Evolutionary conservation across 2,113 vertebrate species (phyloP).

Genomic region (Cyanoramphus novaezelandiae): DNA sequence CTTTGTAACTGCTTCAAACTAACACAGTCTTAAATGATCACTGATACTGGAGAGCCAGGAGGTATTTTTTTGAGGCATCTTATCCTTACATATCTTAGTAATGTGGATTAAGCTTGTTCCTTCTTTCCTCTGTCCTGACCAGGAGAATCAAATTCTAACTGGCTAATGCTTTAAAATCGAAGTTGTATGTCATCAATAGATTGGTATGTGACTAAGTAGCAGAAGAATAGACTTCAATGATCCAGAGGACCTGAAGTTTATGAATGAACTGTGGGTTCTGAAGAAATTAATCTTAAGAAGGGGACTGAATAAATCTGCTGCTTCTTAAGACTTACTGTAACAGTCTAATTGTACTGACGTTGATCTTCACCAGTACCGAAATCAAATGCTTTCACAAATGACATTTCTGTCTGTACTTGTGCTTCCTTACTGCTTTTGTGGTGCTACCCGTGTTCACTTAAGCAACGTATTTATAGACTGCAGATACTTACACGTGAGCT

Average conservation of each 20-base stretch:
- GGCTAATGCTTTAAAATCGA: neutral
- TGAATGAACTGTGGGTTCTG: neutral
- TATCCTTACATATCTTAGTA: neutral
- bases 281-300: neutral
- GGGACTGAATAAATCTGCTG: neutral
- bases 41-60: neutral
- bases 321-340: neutral
- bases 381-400: neutral
- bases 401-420: neutral
- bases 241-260: neutral
- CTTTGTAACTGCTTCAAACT: neutral
- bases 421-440: neutral
- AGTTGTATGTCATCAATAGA: neutral
- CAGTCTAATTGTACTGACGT: neutral
- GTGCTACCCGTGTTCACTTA: neutral
- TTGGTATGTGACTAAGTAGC: neutral
- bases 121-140: neutral
- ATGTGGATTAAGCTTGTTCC: neutral
- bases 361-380: neutral
- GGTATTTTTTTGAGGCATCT: neutral
- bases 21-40: neutral
- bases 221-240: neutral
- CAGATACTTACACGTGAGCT: neutral
- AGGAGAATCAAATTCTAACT: neutral
- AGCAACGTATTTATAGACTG: neutral